A percentile compares a stretch with the other conserved stretches of the same genome.
These are phyloP conservation scores for Melitaea cinxia DNA, from an alignment of 1,140 invertebrate genomes.

Conservation along the genomic window DNA sequence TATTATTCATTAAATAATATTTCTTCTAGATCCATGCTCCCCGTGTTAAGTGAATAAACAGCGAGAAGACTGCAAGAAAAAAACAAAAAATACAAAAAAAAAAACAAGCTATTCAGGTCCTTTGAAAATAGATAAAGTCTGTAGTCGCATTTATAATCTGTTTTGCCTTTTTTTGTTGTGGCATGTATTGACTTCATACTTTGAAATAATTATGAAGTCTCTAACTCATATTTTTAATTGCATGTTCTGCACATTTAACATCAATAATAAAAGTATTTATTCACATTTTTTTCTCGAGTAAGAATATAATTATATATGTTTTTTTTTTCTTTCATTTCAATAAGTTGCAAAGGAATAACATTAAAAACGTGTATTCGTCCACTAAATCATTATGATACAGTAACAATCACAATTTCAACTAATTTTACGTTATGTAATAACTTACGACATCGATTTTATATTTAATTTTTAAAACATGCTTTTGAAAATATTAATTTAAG, in stretches of 20 bases:
- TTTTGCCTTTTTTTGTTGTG: slow-evolving; percentile 40
- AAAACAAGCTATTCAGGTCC: slow-evolving; percentile 60
- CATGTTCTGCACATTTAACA: not conserved
- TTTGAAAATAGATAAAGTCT: slow-evolving; percentile 62
- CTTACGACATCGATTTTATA: too few relatives aligned
- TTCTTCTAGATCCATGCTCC: slow-evolving; percentile 87
- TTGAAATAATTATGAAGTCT: not conserved
- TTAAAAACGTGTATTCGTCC: too few relatives aligned
- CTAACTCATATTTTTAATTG: not conserved
- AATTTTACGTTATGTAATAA: too few relatives aligned
- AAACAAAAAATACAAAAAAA: slow-evolving; percentile 50
- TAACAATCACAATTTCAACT: too few relatives aligned
- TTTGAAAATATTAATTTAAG: not conserved
- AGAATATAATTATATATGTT: too few relatives aligned
- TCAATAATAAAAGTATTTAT: too few relatives aligned
- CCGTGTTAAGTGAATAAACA: slow-evolving; percentile 88
- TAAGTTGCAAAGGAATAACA: too few relatives aligned
- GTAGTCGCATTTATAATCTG: slow-evolving; percentile 52
- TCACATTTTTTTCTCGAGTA: too few relatives aligned
- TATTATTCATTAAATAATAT: not conserved
- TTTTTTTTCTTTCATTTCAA: too few relatives aligned
- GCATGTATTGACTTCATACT: slow-evolving; percentile 32
- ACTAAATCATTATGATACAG: too few relatives aligned
- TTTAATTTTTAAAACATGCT: too few relatives aligned
- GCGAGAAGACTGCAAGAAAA: slow-evolving; percentile 80